phyloP scores from a whole-genome alignment of 2,113 vertebrate genomes.

The Passer domesticus region DNA sequence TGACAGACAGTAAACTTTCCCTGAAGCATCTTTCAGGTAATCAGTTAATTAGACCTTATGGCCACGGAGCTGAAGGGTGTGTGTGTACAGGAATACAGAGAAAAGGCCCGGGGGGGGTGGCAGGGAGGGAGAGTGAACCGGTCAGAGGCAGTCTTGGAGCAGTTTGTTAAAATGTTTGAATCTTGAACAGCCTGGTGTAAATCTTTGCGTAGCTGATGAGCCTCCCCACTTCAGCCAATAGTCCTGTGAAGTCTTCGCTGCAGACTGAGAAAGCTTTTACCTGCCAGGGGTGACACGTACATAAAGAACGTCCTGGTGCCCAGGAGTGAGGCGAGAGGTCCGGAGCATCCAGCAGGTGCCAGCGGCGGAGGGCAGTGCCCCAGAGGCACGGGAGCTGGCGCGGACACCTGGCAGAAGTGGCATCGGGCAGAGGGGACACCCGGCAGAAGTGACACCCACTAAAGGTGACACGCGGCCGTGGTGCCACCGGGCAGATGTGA shows the following conservation, averaged over 20 bases:
- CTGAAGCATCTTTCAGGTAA: neutral
- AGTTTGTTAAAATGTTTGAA: neutral
- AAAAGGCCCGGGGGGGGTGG: accelerated
- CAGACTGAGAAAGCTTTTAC: no score
- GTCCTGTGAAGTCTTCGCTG: neutral
- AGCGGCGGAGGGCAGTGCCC: neutral
- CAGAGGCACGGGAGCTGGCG: neutral
- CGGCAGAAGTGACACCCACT: neutral
- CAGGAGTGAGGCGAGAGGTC: neutral
- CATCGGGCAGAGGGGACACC: neutral
- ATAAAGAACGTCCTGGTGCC: neutral
- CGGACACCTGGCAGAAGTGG: neutral
- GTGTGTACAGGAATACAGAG: neutral
- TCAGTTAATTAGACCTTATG: neutral
- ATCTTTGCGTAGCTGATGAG: neutral
- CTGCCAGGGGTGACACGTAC: accelerated
- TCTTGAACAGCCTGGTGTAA: neutral
- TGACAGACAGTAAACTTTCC: neutral
- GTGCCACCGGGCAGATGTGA: no score
- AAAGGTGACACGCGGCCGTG: neutral
- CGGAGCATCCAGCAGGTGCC: neutral
- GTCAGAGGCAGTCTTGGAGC: neutral
- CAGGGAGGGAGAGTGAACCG: no score
- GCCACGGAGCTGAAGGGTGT: neutral
- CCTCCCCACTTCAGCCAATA: neutral